These are phyloP conservation scores for Dicyrtomina minuta DNA, from an alignment of 2,888 invertebrate species.

Conservation along the genomic window DNA sequence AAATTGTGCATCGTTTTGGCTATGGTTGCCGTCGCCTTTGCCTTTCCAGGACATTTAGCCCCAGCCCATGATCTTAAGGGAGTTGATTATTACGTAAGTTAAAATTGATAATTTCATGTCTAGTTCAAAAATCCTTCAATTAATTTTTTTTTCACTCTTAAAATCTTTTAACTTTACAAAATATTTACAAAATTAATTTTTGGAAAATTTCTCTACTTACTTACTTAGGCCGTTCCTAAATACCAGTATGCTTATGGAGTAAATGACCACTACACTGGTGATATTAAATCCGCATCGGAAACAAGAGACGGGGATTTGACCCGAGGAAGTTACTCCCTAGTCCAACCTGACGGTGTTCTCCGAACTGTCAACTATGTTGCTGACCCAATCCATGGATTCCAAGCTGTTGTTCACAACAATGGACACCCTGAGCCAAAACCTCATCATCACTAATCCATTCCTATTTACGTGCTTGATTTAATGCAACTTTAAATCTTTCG, in stretches of 20 bases:
- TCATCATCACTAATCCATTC: too few species aligned
- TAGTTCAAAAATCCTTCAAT: not conserved
- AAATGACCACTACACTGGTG: slow-evolving; percentile 20
- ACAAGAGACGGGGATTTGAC: slow-evolving; percentile 15
- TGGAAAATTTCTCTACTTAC: not conserved
- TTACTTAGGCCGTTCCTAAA: slow-evolving; percentile 7
- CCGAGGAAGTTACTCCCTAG: slow-evolving; percentile 6
- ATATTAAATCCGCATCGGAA: slow-evolving; percentile 18
- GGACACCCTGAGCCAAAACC: slow-evolving; percentile 2
- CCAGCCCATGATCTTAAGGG: too few species aligned
- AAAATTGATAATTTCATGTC: too few species aligned
- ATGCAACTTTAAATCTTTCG: too few species aligned
- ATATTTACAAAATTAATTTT: not conserved
- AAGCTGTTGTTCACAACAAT: slow-evolving; percentile 16
- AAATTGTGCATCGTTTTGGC: too few species aligned
- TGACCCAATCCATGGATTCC: slow-evolving; percentile 14
- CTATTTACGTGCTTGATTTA: too few species aligned
- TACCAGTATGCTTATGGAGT: slow-evolving; percentile 23
- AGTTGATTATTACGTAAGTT: too few species aligned
- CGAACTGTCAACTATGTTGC: slow-evolving; percentile 5
- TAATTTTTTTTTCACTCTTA: too few species aligned
- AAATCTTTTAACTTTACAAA: too few species aligned
- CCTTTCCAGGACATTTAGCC: too few species aligned
- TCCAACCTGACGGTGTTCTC: slow-evolving; percentile 17
- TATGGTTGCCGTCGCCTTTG: too few species aligned